Evolutionary conservation across 2,888 invertebrate species (phyloP), one percentile per base, ranked within the genome.

Genomic region (Portevinia maculata): DNA sequence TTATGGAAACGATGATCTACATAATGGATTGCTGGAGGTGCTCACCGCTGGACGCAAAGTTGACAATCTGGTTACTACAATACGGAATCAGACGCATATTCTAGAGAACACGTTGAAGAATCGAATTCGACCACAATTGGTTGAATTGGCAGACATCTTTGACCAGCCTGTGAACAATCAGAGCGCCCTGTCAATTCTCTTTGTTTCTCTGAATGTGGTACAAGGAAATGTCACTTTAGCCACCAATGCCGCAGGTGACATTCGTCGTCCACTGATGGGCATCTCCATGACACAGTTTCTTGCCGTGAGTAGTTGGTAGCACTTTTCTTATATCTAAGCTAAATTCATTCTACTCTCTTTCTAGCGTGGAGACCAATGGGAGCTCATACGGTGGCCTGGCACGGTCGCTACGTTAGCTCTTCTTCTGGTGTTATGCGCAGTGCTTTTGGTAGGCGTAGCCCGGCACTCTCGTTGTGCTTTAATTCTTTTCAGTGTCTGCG

Each of bases 1-100:
- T 44, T 98, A 97, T 91, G 98, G 98, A 39, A 98, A 98, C 91
- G 97, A 98, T 90, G 97, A 97, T 90, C 93, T 97, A 48, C 97
- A 98, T 92, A 97, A 97, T 90, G 97, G 97, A 7, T 92, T 98
- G 89, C 93, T 96, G 86, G 95, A 96, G 89, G 94, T 96, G 87
- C 93, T 96, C 84, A 93, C 94, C 79, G 95, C 97, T 11, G 95
- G 96, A 5, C 93, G 94, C 87, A 95, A 95, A 89, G 95, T 97
- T 85, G 96, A 97, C 84, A 93, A 94, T 59, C 93, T 96, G 85
- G 94, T 97, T 84, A 93, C 93, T 84, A 94, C 94, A 53, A 95
- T 97, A 67, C 94, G 95, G 87, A 96, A 96, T 90, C 96, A 97
- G 92, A 96, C 96, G 30, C 94, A 93, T 84, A 94, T 94, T 79